Conservation (phyloP, 2,888 invertebrate genomes). For the Cyrtodaria siliqua region DNA sequence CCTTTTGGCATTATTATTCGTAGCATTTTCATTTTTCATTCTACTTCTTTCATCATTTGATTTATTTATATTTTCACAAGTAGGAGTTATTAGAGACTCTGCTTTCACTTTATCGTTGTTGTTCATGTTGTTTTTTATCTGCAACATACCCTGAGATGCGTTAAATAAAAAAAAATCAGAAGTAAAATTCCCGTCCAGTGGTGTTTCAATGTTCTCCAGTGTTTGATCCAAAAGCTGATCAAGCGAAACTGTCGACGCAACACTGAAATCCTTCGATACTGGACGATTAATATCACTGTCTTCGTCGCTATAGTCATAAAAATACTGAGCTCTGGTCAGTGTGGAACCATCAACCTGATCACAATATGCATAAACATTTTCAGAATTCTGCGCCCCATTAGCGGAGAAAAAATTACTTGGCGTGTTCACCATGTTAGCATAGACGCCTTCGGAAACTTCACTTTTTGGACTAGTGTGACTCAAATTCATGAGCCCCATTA, state of each 20-base stretch:
- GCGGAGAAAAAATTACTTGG: slow-evolving; percentile 28
- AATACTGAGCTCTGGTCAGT: slow-evolving; percentile 65
- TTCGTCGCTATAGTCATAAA: slow-evolving; percentile 81
- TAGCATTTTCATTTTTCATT: slow-evolving; percentile 1
- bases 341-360: slow-evolving; percentile 22
- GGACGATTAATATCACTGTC: slow-evolving; percentile 77
- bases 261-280: slow-evolving; percentile 76
- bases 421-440: slow-evolving; percentile 42
- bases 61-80: not conserved
- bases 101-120: not conserved
- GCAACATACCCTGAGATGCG: slow-evolving; percentile 5
- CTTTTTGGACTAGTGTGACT: slow-evolving; percentile 58
- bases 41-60: not conserved
- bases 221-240: slow-evolving; percentile 82
- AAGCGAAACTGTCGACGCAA: slow-evolving; percentile 81
- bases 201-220: slow-evolving; percentile 71
- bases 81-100: not conserved
- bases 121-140: not conserved
- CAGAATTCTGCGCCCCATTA: not conserved
- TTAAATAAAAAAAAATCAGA: slow-evolving; percentile 67
- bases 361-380: slow-evolving; percentile 4
- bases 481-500: slow-evolving; percentile 57
- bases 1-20: slow-evolving; percentile 1
- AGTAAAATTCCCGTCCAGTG: slow-evolving; percentile 75
- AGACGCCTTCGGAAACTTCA: slow-evolving; percentile 33